Conservation (phyloP, 2,888 invertebrate species). For the Acleris cristana region DNA sequence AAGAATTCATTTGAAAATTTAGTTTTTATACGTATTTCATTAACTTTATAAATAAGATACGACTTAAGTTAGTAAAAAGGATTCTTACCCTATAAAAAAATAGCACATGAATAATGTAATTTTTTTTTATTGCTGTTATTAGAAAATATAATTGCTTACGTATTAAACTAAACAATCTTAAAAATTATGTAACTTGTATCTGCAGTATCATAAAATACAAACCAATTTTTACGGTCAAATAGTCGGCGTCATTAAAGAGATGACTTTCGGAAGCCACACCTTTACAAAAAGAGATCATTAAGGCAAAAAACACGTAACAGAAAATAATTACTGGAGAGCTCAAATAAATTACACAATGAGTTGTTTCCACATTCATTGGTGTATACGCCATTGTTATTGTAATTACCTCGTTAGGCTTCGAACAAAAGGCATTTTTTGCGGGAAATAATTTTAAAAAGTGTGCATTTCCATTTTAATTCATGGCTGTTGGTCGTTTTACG, state of each 20-base stretch:
- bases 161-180: no score
- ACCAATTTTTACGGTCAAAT: no score
- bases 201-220: no score
- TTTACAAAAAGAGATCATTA: slow-evolving; percentile 26
- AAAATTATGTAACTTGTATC: no score
- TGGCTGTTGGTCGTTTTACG: background rate
- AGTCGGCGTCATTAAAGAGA: background rate
- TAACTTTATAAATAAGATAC: no score
- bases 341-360: slow-evolving; percentile 63
- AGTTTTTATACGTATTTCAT: no score
- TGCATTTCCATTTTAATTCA: background rate
- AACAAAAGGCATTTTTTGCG: slow-evolving; percentile 19
- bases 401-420: slow-evolving; percentile 64
- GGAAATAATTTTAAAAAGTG: background rate
- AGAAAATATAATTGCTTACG: no score
- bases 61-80: no score
- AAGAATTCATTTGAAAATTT: no score
- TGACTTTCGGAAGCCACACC: slow-evolving; percentile 18
- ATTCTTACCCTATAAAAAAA: no score
- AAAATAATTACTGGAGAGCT: slow-evolving; percentile 56
- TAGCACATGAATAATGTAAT: no score
- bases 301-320: slow-evolving; percentile 38
- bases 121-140: no score
- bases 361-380: slow-evolving; percentile 56
- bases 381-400: slow-evolving; percentile 65